Evolutionary conservation across 2,888 invertebrate species (phyloP).

Genomic region (Iselma pallidipennis): DNA sequence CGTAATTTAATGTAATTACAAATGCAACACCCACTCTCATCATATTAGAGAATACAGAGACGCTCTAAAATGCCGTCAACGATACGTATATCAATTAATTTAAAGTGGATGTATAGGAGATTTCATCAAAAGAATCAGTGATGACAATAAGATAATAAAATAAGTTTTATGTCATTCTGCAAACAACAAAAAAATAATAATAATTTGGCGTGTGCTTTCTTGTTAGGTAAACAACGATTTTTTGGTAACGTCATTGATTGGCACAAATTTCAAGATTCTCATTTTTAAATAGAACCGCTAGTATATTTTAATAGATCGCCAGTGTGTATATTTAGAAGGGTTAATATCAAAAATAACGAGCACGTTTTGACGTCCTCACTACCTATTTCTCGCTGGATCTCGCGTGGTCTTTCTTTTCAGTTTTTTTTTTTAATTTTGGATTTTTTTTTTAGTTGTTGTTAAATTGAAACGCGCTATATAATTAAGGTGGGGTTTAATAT

Average conservation of each 20-base stretch:
- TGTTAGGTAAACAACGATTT: constrained; percentile 35
- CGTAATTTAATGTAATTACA: constrained; percentile 49
- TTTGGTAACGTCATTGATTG: constrained; percentile 43
- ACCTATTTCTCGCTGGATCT: too few species aligned
- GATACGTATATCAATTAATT: background rate
- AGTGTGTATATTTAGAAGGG: constrained; percentile 43
- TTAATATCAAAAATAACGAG: constrained; percentile 44
- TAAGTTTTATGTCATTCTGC: too few species aligned
- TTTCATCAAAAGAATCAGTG: too few species aligned
- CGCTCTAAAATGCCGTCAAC: too few species aligned
- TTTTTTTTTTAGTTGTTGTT: too few species aligned
- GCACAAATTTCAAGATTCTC: constrained; percentile 42
- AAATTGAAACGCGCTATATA: constrained; percentile 19
- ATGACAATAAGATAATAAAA: too few species aligned
- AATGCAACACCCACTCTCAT: constrained; percentile 30
- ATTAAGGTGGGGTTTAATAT: constrained; percentile 33
- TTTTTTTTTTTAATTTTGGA: too few species aligned
- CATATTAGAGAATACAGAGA: too few species aligned
- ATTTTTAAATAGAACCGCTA: constrained; percentile 39
- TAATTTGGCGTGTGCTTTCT: background rate
- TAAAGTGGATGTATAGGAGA: too few species aligned
- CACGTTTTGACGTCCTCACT: constrained; percentile 35
- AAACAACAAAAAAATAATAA: too few species aligned
- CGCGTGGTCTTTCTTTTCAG: background rate
- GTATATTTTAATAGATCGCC: constrained; percentile 35